Percentiles rank a stretch among this genome's conserved stretches.
These are phyloP conservation scores for Hemicentrotus pulcherrimus DNA, from an alignment of 35 echinoderm and acorn worm species.

Conservation along the genomic window DNA sequence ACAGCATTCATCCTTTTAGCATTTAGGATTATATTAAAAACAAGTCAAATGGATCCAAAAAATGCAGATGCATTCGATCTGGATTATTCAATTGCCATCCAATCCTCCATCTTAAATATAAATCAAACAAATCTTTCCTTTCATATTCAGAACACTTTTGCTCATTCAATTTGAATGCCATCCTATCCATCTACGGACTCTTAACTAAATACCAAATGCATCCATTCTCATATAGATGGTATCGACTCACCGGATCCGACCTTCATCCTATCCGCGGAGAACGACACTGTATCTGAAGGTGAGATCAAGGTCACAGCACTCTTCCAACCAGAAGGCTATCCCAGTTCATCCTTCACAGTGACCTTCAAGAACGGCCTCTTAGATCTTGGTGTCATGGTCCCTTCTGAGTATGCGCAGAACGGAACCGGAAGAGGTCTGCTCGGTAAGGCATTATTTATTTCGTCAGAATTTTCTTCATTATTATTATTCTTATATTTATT, in stretches of 20 bases:
- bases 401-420: neutral
- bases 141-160: no score
- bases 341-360: neutral
- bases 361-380: neutral
- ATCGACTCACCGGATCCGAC: neutral
- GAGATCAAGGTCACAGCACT: neutral
- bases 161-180: no score
- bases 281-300: neutral
- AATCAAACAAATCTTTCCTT: no score
- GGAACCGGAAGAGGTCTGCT: slow-evolving; percentile 6
- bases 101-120: no score
- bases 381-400: neutral
- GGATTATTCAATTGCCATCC: no score
- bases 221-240: neutral
- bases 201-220: no score
- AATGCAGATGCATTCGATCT: neutral
- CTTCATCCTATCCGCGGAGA: neutral
- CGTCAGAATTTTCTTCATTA: no score
- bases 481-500: no score
- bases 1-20: no score
- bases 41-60: no score
- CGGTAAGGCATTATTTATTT: neutral
- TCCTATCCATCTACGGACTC: no score
- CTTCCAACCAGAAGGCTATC: neutral
- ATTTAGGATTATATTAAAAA: no score